Percentiles rank a stretch among this genome's conserved stretches.
phyloP scores from a whole-genome alignment of 2,113 vertebrate species.

The Notarius lentiginosus region DNA sequence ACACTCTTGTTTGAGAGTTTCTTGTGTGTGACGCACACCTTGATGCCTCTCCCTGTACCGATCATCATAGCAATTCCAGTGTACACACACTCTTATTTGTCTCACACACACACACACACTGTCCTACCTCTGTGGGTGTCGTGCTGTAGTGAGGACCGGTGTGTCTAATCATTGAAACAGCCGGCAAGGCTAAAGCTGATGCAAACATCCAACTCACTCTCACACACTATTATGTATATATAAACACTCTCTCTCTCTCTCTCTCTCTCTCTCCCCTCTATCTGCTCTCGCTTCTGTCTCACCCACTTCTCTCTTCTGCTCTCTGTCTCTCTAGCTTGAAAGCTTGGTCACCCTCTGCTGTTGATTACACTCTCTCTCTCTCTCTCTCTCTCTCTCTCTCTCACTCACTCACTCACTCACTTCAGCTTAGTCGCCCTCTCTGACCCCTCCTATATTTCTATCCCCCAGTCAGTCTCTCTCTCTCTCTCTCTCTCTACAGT shows the following conservation, averaged over 20 bases:
- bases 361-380: conserved; percentile 23
- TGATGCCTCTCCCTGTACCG: conserved; percentile 20
- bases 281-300: conserved; percentile 52
- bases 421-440: conserved; percentile 16
- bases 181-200: conserved; percentile 61
- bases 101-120: conserved; percentile 30
- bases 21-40: conserved; percentile 11
- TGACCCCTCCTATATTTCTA: conserved; percentile 55
- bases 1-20: conserved; percentile 21
- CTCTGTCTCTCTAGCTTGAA: conserved; percentile 52
- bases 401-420: conserved; percentile 44
- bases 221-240: too few species aligned
- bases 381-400: conserved; percentile 52
- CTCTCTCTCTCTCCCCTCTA: conserved; percentile 41
- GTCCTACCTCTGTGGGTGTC: conserved; percentile 74
- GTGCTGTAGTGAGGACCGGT: conserved; percentile 63
- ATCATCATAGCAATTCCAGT: not conserved
- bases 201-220: conserved; percentile 73
- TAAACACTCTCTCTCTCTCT: conserved; percentile 24
- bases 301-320: conserved; percentile 42
- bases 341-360: conserved; percentile 45
- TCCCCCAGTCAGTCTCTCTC: conserved; percentile 57
- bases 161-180: conserved; percentile 73
- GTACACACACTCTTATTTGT: not conserved
- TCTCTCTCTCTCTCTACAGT: conserved; percentile 62